Evolutionary conservation across 1,140 invertebrate species (phyloP).

Genomic region (Nephotettix cincticeps): DNA sequence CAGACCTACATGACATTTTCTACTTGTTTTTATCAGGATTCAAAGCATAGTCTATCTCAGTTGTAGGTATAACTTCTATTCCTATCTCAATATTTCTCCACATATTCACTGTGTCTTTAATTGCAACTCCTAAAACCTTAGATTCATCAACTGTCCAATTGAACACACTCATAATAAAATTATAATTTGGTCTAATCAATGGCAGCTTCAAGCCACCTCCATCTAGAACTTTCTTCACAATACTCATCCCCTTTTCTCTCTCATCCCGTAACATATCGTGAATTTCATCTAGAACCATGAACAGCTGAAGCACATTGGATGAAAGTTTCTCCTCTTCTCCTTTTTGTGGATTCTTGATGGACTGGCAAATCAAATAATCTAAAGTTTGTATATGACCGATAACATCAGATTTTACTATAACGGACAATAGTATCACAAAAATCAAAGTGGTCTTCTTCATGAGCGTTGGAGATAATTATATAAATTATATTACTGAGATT

Average conservation of each 20-base stretch:
- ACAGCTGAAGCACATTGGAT: not conserved
- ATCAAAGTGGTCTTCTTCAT: too few species aligned
- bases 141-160: slow-evolving; percentile 8
- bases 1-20: too few species aligned
- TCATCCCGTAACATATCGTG: slow-evolving; percentile 3
- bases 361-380: not conserved
- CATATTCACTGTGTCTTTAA: not conserved
- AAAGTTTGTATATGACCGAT: not conserved
- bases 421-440: too few species aligned
- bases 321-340: not conserved
- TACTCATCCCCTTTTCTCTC: not conserved
- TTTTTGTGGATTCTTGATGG: not conserved
- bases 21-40: not conserved
- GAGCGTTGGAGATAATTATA: too few species aligned
- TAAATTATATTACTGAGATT: too few species aligned
- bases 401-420: not conserved
- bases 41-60: not conserved
- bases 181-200: not conserved
- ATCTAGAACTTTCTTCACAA: not conserved
- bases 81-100: slow-evolving; percentile 4
- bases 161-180: not conserved
- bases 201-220: not conserved
- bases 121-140: not conserved
- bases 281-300: not conserved
- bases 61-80: not conserved